A percentile compares a stretch with the other conserved stretches of the same genome.
These are phyloP conservation scores for Drosophila rhopaloa DNA, from an alignment of 1,140 invertebrate species.

Conservation along the genomic window DNA sequence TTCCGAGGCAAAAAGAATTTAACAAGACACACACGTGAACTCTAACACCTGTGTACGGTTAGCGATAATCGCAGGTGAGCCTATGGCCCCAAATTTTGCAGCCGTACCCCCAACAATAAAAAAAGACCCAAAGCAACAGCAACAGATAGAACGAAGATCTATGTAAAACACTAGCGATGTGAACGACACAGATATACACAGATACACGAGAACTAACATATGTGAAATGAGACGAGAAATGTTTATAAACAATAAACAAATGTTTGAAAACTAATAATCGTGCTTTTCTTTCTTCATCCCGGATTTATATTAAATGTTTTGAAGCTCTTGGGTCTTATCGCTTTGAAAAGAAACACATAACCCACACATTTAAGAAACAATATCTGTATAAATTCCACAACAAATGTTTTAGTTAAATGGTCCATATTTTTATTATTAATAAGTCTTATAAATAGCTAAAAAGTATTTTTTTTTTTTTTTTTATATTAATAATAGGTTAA, in stretches of 20 bases:
- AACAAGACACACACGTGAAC: constrained; percentile 27
- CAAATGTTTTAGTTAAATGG: too few relatives aligned
- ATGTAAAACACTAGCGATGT: constrained; percentile 44
- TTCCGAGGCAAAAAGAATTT: constrained; percentile 60
- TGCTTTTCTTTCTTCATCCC: constrained; percentile 6
- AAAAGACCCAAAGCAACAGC: constrained; percentile 27
- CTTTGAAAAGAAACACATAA: background rate
- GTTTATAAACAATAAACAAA: constrained; percentile 82
- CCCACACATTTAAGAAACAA: too few relatives aligned
- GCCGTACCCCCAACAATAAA: constrained; percentile 20
- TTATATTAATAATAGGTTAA: too few relatives aligned
- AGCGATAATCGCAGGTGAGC: constrained; percentile 22
- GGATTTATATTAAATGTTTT: background rate
- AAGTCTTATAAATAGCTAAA: too few relatives aligned
- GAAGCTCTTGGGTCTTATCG: background rate
- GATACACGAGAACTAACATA: constrained; percentile 52
- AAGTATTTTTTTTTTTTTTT: too few relatives aligned
- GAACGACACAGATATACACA: constrained; percentile 50
- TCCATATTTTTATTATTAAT: too few relatives aligned
- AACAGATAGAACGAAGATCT: constrained; percentile 16
- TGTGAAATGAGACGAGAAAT: constrained; percentile 73
- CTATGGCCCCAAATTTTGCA: background rate
- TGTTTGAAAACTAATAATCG: constrained; percentile 73
- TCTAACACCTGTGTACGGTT: constrained; percentile 37
- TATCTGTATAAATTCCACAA: too few relatives aligned